Percentiles rank a stretch among this genome's conserved stretches.
phyloP scores from a whole-genome alignment of 1,140 invertebrate genomes.

The Macrostomum lignano region DNA sequence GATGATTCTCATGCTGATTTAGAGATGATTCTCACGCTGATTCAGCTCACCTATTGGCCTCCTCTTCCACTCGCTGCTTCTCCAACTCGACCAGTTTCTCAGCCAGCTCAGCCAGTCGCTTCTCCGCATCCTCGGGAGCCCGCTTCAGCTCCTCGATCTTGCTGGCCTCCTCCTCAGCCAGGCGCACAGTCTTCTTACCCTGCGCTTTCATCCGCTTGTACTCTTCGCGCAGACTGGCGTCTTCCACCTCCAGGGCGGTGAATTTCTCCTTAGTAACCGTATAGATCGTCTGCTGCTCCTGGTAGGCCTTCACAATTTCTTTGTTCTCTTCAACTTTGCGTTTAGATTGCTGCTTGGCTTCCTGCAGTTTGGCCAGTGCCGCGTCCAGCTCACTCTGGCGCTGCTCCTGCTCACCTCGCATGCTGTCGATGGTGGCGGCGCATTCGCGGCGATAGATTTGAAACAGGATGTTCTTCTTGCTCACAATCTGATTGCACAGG shows the following conservation, averaged over 20 bases:
- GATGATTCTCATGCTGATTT: too few relatives aligned
- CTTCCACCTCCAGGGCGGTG: conserved; percentile 6
- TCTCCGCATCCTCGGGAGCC: conserved; percentile 3
- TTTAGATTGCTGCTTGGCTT: conserved; percentile 12
- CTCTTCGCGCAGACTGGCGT: conserved; percentile 8
- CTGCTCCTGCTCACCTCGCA: conserved; percentile 8
- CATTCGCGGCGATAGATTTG: conserved; percentile 27
- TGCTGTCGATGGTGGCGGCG: background rate
- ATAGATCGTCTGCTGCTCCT: conserved; percentile 5
- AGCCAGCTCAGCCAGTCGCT: conserved; percentile 12
- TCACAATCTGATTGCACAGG: conserved; percentile 42
- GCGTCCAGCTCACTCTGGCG: conserved; percentile 1
- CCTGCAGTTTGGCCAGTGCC: conserved; percentile 8
- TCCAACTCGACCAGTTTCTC: conserved; percentile 13
- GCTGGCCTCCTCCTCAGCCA: conserved; percentile 6
- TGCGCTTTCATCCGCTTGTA: conserved; percentile 8
- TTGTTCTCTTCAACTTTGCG: conserved; percentile 7
- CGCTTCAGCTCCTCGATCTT: conserved; percentile 9
- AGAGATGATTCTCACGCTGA: too few relatives aligned
- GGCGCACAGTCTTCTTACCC: conserved; percentile 8
- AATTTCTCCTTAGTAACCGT: conserved; percentile 6
- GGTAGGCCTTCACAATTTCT: conserved; percentile 8
- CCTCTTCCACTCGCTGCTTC: conserved; percentile 13
- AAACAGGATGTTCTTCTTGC: conserved; percentile 38
- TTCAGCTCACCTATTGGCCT: conserved; percentile 13